A percentile compares a stretch with the other conserved stretches of the same genome.
Conservation (phyloP, 2,888 invertebrate species). For the Ectobius pallidus region DNA sequence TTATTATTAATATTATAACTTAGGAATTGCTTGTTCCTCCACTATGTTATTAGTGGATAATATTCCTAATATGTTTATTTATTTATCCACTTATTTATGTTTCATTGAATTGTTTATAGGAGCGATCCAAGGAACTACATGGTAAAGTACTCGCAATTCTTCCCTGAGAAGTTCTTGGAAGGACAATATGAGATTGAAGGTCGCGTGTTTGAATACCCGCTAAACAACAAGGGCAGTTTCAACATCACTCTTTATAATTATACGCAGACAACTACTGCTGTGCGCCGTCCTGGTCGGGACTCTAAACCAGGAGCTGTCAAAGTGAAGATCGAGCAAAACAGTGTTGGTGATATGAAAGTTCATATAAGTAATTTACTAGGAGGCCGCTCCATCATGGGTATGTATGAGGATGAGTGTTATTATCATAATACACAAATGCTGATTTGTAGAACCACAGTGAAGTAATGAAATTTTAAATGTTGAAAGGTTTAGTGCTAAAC, state of each 20-base stretch:
- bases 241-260: slow-evolving; percentile 66
- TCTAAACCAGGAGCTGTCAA: slow-evolving; percentile 57
- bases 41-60: too few relatives aligned
- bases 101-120: slow-evolving; percentile 54
- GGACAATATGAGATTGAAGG: slow-evolving; percentile 72
- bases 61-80: too few relatives aligned
- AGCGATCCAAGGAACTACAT: slow-evolving; percentile 67
- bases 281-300: slow-evolving; percentile 52
- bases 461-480: too few relatives aligned
- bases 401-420: slow-evolving; percentile 38
- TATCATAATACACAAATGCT: not conserved
- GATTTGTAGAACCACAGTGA: too few relatives aligned
- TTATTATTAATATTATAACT: too few relatives aligned
- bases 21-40: too few relatives aligned
- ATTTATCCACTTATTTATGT: too few relatives aligned
- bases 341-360: slow-evolving; percentile 76
- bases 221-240: slow-evolving; percentile 70
- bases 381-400: slow-evolving; percentile 70
- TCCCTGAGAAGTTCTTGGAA: slow-evolving; percentile 77
- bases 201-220: slow-evolving; percentile 62
- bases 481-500: too few relatives aligned
- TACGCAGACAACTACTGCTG: slow-evolving; percentile 68
- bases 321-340: slow-evolving; percentile 74
- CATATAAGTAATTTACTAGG: slow-evolving; percentile 76
- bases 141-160: slow-evolving; percentile 79